These are phyloP conservation scores for Gopherus evgoodei DNA, from an alignment of 2,113 vertebrate species.

Conservation along the genomic window DNA sequence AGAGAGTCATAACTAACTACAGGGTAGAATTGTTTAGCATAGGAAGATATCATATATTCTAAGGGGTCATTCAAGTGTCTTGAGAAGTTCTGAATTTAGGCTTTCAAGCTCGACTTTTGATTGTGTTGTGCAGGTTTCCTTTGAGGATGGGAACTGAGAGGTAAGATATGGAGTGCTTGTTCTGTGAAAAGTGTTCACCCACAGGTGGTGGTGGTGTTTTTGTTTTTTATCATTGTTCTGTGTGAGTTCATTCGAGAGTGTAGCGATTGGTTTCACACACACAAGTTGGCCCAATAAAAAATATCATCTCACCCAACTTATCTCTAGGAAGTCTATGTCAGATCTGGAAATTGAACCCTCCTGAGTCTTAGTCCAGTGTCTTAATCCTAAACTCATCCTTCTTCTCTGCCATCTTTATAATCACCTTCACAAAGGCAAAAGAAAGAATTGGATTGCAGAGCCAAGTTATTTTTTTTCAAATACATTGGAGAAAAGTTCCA, in stretches of 20 bases:
- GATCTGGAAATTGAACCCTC: neutral
- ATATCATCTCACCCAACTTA: neutral
- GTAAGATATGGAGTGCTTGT: neutral
- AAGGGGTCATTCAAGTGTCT: no score
- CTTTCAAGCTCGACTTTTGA: no score
- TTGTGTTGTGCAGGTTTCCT: no score
- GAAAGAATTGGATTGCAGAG: neutral
- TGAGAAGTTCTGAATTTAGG: no score
- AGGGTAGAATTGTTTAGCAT: no score
- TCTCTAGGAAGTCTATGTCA: neutral
- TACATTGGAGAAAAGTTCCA: constrained; percentile 1
- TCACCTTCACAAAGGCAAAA: neutral
- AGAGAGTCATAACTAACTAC: no score
- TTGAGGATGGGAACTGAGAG: neutral
- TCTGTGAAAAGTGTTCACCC: neutral
- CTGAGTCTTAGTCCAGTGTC: rapidly evolving
- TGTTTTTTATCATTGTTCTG: neutral
- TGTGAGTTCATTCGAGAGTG: neutral
- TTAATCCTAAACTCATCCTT: neutral
- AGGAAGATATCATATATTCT: no score
- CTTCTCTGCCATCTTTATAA: neutral
- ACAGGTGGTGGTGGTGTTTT: neutral
- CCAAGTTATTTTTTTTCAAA: rapidly evolving
- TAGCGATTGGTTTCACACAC: neutral
- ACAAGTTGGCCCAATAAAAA: neutral